Base-by-base conservation (phyloP, 2,797 vertebrate species). In the Hybognathus amarus region DNA sequence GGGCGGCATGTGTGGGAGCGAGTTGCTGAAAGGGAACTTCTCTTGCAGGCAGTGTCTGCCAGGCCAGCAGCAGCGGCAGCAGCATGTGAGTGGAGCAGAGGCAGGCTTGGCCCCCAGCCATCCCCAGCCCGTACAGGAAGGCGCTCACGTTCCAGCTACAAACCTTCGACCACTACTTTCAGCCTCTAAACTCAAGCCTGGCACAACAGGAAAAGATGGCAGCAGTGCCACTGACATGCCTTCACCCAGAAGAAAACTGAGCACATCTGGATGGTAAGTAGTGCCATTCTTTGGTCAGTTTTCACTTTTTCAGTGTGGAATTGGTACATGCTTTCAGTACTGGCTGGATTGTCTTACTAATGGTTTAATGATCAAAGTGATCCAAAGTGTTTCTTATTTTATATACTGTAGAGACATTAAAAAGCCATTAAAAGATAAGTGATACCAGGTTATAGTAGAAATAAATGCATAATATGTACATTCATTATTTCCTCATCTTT, bases 11-110 rank as follows among this genome's bases (percentile, higher is more conserved):
- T 22, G 1, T 82, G 64, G 79, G 77, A 74, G 50, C 40, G 6
- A 67, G 40, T 61, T 40, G 63, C 59, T 89, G 59, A 89, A 74
- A 50, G 54, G 18, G 71, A 79, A 11, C 42, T 87, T 11, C 79
- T 75, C 84, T 92, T 90, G 77, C 88, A 95, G 95, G 74, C 70
- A 40, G 83, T 87, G 33, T 80, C 89, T 36, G 85, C 76, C 17
- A 91, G 85, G 87, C 83, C 83, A 0, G 33, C 79, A 0, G 33
- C 79, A 30, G 84, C n/a, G 61, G 63, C 83, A 17, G 42, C 66
- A 30, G 22, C 73, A 30, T 82, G 70, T n/a, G 89, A 90, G 50
- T 87, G 90, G 66, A 83, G 73, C 42, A 91, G 87, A 82, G 78
- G 76, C 85, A 89, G 85, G 89, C 78, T 89, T 89, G 86, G 71